Evolutionary conservation across 2,797 vertebrate genomes (phyloP).

Genomic region (Knipowitschia caucasica): DNA sequence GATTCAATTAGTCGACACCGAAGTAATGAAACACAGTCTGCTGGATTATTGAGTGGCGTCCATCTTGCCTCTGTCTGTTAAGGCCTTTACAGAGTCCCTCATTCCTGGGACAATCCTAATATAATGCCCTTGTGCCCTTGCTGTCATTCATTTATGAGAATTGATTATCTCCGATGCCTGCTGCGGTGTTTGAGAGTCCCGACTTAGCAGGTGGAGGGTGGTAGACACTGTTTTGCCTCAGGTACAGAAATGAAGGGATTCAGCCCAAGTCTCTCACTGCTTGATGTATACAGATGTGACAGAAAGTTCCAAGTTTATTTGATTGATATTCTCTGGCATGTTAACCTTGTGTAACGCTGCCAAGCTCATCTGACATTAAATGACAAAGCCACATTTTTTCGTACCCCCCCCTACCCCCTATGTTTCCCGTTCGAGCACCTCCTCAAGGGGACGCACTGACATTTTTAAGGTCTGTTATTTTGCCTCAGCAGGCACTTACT

Average conservation of each 20-base stretch:
- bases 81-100: constrained; percentile 46
- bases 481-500: constrained; percentile 54
- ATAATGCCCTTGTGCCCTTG: constrained; percentile 51
- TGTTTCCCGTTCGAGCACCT: constrained; percentile 32
- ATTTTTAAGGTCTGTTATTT: constrained; percentile 67
- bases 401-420: background rate
- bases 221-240: constrained; percentile 45
- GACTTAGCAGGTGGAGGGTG: constrained; percentile 30
- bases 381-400: constrained; percentile 57
- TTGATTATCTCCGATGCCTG: constrained; percentile 42
- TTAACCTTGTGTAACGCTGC: constrained; percentile 60
- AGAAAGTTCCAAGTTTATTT: constrained; percentile 50
- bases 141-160: constrained; percentile 42
- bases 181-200: constrained; percentile 34
- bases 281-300: constrained; percentile 57
- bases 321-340: constrained; percentile 67
- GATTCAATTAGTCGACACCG: constrained; percentile 38
- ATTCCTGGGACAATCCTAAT: constrained; percentile 52
- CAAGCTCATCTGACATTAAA: constrained; percentile 58
- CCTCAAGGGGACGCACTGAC: constrained; percentile 62
- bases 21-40: constrained; percentile 37
- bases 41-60: constrained; percentile 47
- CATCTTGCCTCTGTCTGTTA: constrained; percentile 30
- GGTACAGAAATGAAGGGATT: constrained; percentile 26
- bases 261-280: constrained; percentile 30